phyloP scores from a whole-genome alignment of 2,888 invertebrate species.

The Tupiocoris notatus region DNA sequence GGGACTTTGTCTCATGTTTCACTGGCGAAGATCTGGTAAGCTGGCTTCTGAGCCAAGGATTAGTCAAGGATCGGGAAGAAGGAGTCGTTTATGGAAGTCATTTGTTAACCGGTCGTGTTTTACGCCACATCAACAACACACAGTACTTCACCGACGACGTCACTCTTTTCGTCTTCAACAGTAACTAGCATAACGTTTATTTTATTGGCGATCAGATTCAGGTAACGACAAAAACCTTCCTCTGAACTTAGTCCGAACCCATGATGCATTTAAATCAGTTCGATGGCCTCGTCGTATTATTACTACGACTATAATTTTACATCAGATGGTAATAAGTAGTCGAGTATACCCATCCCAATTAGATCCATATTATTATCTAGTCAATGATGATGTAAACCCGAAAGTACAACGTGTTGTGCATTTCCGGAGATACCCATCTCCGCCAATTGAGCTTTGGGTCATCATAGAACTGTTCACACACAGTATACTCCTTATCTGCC shows the following conservation, averaged over 20 bases:
- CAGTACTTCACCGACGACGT: conserved; percentile 81
- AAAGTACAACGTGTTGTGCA: too few species aligned
- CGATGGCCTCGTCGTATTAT: not conserved
- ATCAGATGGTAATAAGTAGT: too few species aligned
- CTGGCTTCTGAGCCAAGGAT: conserved; percentile 80
- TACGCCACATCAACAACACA: conserved; percentile 77
- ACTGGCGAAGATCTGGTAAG: conserved; percentile 79
- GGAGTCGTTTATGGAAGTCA: conserved; percentile 80
- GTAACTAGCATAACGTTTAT: conserved; percentile 42
- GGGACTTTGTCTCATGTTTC: conserved; percentile 76
- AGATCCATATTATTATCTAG: too few species aligned
- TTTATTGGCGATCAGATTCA: conserved; percentile 35
- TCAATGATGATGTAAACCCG: too few species aligned
- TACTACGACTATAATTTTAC: too few species aligned
- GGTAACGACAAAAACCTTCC: conserved; percentile 33
- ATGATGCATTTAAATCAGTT: not conserved
- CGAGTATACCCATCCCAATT: too few species aligned
- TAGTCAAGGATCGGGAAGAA: conserved; percentile 74
- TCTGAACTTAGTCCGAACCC: conserved; percentile 3
- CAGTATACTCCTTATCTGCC: too few species aligned
- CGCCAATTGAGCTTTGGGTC: too few species aligned
- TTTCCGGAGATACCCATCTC: too few species aligned
- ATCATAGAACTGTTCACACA: too few species aligned
- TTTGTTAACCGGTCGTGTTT: conserved; percentile 78
- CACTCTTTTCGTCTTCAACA: conserved; percentile 41